Evolutionary conservation across 2,888 invertebrate genomes (phyloP).

Genomic region (Malthinus flaveolus): DNA sequence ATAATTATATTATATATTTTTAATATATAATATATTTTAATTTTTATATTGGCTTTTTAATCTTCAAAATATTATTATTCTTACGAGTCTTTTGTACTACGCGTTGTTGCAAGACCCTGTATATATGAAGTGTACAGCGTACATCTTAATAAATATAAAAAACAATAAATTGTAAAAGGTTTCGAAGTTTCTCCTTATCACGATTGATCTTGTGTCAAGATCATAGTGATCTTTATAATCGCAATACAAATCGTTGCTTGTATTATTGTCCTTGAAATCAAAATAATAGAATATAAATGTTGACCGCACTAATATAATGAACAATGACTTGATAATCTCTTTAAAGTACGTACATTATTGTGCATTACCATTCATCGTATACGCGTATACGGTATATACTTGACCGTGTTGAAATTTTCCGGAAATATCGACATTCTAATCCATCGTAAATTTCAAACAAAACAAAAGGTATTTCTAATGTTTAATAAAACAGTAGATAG

Average conservation of each 20-base stretch:
- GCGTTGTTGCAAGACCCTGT: too few relatives aligned
- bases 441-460: not conserved
- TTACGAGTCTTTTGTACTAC: too few relatives aligned
- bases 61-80: too few relatives aligned
- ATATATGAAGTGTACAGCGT: too few relatives aligned
- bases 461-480: too few relatives aligned
- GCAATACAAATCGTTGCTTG: not conserved
- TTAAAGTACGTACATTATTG: not conserved
- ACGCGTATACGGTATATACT: slow-evolving; percentile 2
- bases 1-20: too few relatives aligned
- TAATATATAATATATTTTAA: too few relatives aligned
- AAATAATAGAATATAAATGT: slow-evolving; percentile 1
- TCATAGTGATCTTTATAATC: slow-evolving; percentile 12
- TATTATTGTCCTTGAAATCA: not conserved
- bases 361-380: not conserved
- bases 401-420: slow-evolving; percentile 1
- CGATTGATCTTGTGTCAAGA: slow-evolving; percentile 11
- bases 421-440: not conserved
- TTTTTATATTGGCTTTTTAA: too few relatives aligned
- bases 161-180: too few relatives aligned
- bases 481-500: too few relatives aligned
- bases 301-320: not conserved
- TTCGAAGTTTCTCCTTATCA: too few relatives aligned
- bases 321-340: slow-evolving; percentile 5
- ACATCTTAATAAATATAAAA: too few relatives aligned